Conservation (phyloP, 2,797 vertebrate species). For the Melopsittacus undulatus region DNA sequence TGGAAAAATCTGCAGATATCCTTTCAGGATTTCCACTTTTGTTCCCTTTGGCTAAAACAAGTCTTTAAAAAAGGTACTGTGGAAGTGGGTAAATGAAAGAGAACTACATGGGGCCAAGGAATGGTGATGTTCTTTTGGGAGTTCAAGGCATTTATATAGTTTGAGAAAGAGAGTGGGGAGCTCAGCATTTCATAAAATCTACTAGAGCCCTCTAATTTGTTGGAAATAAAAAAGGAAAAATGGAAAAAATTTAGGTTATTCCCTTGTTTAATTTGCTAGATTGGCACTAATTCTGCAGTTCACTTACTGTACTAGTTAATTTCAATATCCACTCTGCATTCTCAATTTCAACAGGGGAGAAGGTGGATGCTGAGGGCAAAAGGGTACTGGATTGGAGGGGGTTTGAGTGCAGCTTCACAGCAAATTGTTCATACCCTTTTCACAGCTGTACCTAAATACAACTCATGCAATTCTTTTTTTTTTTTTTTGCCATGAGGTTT, state of each 20-base stretch:
- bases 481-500: neutral
- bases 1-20: conserved; percentile 65
- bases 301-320: conserved; percentile 67
- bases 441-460: neutral
- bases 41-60: conserved; percentile 72
- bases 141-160: conserved; percentile 71
- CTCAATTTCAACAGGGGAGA: conserved; percentile 68
- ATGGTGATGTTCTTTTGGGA: conserved; percentile 67
- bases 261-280: conserved; percentile 71
- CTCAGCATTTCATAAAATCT: conserved; percentile 68
- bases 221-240: conserved; percentile 58
- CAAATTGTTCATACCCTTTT: conserved; percentile 20
- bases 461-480: neutral
- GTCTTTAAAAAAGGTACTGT: conserved; percentile 72
- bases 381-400: conserved; percentile 58
- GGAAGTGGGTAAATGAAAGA: conserved; percentile 75
- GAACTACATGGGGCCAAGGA: conserved; percentile 67
- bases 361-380: conserved; percentile 70
- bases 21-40: conserved; percentile 74
- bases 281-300: conserved; percentile 66
- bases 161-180: conserved; percentile 61
- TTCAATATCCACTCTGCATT: conserved; percentile 64
- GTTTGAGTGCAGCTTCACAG: neutral
- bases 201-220: conserved; percentile 71
- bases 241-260: conserved; percentile 67